A percentile compares a stretch with the other conserved stretches of the same genome.
phyloP scores from a whole-genome alignment of 2,113 vertebrate species.

The Neotragus pygmaeus region DNA sequence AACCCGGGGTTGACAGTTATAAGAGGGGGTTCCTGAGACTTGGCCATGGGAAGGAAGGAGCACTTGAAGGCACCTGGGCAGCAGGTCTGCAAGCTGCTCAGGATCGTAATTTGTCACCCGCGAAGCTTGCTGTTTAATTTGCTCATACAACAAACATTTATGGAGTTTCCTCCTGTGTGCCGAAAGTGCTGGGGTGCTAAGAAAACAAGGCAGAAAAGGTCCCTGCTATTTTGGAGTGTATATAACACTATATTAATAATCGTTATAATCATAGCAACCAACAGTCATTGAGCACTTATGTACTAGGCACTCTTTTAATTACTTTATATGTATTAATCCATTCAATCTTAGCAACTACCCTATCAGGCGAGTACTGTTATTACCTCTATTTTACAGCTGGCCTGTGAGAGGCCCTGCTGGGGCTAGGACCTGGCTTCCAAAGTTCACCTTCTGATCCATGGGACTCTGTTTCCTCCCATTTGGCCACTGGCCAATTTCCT shows the following conservation, averaged over 20 bases:
- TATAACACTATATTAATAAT: slow-evolving; percentile 39
- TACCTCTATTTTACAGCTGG: not conserved
- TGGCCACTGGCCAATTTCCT: not conserved
- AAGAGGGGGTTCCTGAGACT: not conserved
- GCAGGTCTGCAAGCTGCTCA: not conserved
- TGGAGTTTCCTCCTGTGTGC: not conserved
- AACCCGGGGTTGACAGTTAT: too few relatives aligned
- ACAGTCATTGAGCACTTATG: not conserved
- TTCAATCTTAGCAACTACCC: slow-evolving; percentile 39
- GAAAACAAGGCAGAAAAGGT: not conserved
- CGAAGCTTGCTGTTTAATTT: not conserved
- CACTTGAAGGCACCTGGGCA: not conserved
- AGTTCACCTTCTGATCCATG: not conserved
- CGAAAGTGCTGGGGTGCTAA: not conserved
- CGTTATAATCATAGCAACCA: slow-evolving; percentile 23
- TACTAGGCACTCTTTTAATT: slow-evolving; percentile 50
- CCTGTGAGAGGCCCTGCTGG: not conserved
- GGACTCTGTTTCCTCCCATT: not conserved
- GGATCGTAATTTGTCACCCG: not conserved
- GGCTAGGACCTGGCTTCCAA: not conserved
- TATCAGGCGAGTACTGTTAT: not conserved
- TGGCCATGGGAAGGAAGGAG: not conserved
- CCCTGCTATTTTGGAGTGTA: not conserved
- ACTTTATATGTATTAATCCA: slow-evolving; percentile 59
- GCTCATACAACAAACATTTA: not conserved